phyloP scores from a whole-genome alignment of 2,888 invertebrate genomes.

The Synanthedon andrenaeformis region DNA sequence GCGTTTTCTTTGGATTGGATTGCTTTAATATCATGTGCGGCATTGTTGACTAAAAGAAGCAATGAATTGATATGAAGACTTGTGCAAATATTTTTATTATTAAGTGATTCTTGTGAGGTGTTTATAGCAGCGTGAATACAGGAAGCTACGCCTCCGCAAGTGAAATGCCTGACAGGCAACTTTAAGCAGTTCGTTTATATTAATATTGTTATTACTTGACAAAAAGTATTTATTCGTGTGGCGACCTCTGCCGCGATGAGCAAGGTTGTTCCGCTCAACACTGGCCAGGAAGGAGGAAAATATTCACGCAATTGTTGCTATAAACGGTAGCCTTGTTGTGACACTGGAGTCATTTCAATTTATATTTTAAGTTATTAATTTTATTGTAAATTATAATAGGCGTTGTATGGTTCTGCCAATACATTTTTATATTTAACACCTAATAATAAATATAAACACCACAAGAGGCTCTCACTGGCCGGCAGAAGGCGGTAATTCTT shows the following conservation, averaged over 20 bases:
- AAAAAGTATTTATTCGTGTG: conserved; percentile 28
- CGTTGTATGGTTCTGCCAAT: not conserved
- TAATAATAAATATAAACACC: not conserved
- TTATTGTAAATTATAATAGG: not conserved
- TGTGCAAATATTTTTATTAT: no score
- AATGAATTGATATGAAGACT: no score
- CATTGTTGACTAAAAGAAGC: no score
- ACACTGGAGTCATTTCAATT: conserved; percentile 24
- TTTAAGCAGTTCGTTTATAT: not conserved
- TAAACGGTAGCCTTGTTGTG: conserved; percentile 41
- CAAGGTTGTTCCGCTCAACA: conserved; percentile 54
- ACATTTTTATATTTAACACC: no score
- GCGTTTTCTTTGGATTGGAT: no score
- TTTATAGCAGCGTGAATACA: not conserved
- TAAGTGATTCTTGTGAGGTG: not conserved
- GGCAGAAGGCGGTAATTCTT: no score
- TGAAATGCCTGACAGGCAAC: not conserved
- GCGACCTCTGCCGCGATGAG: conserved; percentile 36
- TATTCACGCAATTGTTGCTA: conserved; percentile 32
- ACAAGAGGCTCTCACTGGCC: no score
- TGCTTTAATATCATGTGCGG: no score
- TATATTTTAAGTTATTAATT: no score
- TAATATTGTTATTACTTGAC: not conserved
- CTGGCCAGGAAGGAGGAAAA: conserved; percentile 56
- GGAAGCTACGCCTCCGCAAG: not conserved